phyloP scores from a whole-genome alignment of 2,113 vertebrate species.

The Pelecanus crispus region DNA sequence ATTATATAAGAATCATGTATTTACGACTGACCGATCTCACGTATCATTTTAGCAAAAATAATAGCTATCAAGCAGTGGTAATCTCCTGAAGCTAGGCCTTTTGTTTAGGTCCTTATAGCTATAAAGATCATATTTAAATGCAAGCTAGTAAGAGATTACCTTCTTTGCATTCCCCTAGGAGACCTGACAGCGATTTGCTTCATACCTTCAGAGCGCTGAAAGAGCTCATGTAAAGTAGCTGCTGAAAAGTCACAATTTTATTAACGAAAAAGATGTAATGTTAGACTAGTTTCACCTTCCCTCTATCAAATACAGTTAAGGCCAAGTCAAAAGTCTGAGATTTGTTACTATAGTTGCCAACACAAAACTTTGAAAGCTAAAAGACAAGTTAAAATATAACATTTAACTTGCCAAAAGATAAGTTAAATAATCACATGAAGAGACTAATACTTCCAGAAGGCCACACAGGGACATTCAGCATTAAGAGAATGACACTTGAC shows the following conservation, averaged over 20 bases:
- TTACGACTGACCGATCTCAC: background rate
- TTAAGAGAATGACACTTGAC: background rate
- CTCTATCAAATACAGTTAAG: background rate
- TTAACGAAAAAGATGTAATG: background rate
- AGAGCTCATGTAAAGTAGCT: background rate
- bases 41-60: background rate
- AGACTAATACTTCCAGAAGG: background rate
- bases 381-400: background rate
- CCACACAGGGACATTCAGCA: rapidly evolving
- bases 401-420: background rate
- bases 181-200: background rate
- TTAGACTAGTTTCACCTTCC: background rate
- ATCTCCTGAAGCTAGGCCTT: background rate
- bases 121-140: background rate
- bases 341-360: background rate
- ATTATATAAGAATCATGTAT: background rate
- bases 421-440: background rate
- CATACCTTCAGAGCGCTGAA: background rate
- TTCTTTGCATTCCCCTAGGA: background rate
- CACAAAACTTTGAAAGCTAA: background rate
- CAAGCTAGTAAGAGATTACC: background rate
- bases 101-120: background rate
- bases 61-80: background rate
- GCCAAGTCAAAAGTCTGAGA: background rate
- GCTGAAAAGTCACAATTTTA: background rate